Conservation (phyloP, 2,797 vertebrate genomes). For the Phoeniculus purpureus region DNA sequence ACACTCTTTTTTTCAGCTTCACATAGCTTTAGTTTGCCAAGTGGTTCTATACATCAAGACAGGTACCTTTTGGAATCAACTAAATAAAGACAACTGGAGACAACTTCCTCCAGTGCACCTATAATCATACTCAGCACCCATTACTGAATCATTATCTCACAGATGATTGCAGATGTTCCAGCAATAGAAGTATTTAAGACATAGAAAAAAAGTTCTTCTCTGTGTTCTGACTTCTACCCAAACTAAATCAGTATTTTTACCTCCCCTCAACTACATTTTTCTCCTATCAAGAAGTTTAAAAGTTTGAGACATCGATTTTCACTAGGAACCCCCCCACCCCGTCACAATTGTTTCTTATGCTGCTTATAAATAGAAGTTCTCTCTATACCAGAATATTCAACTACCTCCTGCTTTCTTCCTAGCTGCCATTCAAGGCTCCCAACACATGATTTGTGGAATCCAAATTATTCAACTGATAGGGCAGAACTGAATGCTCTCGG, state of each 20-base stretch:
- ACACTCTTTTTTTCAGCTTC: not conserved
- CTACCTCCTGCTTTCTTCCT: not conserved
- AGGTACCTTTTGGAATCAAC: not conserved
- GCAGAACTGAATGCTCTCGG: not conserved
- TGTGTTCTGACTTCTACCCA: not conserved
- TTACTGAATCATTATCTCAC: not conserved
- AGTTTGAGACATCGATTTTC: not conserved
- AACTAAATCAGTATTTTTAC: not conserved
- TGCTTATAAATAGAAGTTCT: slow-evolving; percentile 25
- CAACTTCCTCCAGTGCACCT: not conserved
- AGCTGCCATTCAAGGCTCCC: not conserved
- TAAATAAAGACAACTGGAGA: not conserved
- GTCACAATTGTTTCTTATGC: not conserved
- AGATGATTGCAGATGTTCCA: not conserved
- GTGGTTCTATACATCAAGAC: not conserved
- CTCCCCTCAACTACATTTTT: not conserved
- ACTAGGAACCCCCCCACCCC: not conserved
- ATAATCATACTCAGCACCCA: not conserved
- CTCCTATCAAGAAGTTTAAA: not conserved
- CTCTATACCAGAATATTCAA: slow-evolving; percentile 27
- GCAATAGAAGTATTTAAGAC: not conserved
- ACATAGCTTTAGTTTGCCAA: not conserved
- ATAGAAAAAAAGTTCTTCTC: not conserved
- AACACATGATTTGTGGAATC: slow-evolving; percentile 14
- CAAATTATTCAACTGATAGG: not conserved